A percentile compares a stretch with the other conserved stretches of the same genome.
Evolutionary conservation across 2,888 invertebrate genomes (phyloP).

Genomic region (Chrysolina oricalcia): DNA sequence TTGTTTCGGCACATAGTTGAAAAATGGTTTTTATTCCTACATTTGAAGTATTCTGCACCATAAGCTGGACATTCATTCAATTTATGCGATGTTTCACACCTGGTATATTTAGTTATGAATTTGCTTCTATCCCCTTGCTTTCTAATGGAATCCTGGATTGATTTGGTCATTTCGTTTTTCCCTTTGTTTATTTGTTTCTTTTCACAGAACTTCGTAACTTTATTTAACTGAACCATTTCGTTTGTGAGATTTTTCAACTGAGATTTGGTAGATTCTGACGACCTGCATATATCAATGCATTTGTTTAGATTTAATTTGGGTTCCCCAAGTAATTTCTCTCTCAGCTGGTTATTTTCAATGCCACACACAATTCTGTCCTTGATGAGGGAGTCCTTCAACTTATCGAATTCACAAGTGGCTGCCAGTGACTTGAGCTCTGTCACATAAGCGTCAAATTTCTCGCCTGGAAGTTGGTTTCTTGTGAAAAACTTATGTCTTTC

Average conservation of each 20-base stretch:
- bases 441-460: constrained; percentile 28
- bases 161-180: not conserved
- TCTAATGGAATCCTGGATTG: not conserved
- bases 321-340: constrained; percentile 16
- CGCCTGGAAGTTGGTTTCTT: constrained; percentile 29
- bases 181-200: not conserved
- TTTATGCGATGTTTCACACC: not conserved
- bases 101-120: not conserved
- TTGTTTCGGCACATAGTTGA: constrained; percentile 13
- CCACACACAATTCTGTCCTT: constrained; percentile 22
- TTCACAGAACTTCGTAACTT: not conserved
- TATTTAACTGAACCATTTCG: not conserved
- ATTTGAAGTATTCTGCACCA: constrained; percentile 16
- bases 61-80: constrained; percentile 24
- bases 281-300: constrained; percentile 12
- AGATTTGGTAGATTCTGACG: not conserved
- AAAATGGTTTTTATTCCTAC: constrained; percentile 23
- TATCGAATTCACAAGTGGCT: constrained; percentile 13
- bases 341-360: not conserved
- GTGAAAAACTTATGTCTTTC: constrained; percentile 31
- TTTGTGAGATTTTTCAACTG: not conserved
- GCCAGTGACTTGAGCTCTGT: constrained; percentile 27
- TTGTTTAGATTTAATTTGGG: constrained; percentile 7
- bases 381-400: constrained; percentile 10
- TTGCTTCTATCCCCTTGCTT: not conserved